Evolutionary conservation across 2,888 invertebrate species (phyloP).

Genomic region (Drosophila stalkeri): DNA sequence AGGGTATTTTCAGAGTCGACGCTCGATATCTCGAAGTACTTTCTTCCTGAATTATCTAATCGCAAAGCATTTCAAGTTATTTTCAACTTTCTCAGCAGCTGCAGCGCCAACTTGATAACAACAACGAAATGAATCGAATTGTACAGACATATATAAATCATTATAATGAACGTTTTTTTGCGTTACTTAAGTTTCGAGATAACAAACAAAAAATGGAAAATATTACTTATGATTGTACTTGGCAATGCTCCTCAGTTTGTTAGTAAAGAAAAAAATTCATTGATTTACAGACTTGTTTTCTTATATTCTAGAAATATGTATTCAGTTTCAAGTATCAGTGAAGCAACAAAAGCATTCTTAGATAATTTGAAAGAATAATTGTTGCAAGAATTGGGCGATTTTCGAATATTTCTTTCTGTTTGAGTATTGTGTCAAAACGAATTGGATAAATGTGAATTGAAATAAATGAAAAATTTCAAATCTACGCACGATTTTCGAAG

Average conservation of each 20-base stretch:
- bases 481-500: slow-evolving; percentile 27
- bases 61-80: slow-evolving; percentile 34
- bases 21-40: neutral
- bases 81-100: slow-evolving; percentile 22
- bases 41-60: slow-evolving; percentile 42
- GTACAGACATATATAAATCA: slow-evolving; percentile 30
- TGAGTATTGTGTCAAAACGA: slow-evolving; percentile 17
- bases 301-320: neutral
- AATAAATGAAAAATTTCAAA: slow-evolving; percentile 12
- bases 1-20: neutral
- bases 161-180: slow-evolving; percentile 24
- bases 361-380: neutral
- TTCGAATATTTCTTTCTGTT: neutral
- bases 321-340: neutral
- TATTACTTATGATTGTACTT: slow-evolving; percentile 12
- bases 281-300: slow-evolving; percentile 8
- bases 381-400: neutral
- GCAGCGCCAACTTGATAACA: slow-evolving; percentile 28
- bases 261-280: neutral
- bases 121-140: slow-evolving; percentile 9
- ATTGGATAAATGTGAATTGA: slow-evolving; percentile 2
- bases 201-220: slow-evolving; percentile 27
- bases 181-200: slow-evolving; percentile 24
- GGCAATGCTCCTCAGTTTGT: neutral
- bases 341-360: neutral